Conservation (phyloP, 2,888 invertebrate species). For the Ormyrus rosae region DNA sequence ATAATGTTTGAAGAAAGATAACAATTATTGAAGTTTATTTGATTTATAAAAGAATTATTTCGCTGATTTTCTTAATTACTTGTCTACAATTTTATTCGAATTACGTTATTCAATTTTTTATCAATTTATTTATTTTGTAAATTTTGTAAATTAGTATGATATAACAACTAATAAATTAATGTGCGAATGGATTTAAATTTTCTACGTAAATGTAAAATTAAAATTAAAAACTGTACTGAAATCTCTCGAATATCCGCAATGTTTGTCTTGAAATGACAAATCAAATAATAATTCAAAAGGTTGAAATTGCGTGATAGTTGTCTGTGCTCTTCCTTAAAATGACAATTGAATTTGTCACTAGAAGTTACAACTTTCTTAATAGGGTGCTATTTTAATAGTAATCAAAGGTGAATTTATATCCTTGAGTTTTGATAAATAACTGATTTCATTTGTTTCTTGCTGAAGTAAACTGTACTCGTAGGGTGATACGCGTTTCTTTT, state of each 20-base stretch:
- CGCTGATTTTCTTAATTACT: too few relatives aligned
- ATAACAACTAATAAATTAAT: too few relatives aligned
- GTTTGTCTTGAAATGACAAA: not conserved
- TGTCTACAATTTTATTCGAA: too few relatives aligned
- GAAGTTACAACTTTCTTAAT: conserved; percentile 14
- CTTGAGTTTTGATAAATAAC: conserved; percentile 43
- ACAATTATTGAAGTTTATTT: too few relatives aligned
- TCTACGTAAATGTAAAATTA: too few relatives aligned
- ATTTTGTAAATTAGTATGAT: too few relatives aligned
- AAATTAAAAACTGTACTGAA: too few relatives aligned
- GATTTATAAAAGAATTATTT: too few relatives aligned
- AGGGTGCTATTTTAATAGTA: conserved; percentile 27
- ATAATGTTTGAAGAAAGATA: too few relatives aligned
- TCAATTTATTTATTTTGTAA: too few relatives aligned
- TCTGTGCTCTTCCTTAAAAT: conserved; percentile 34
- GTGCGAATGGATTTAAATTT: too few relatives aligned
- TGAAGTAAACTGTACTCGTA: conserved; percentile 20
- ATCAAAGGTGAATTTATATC: conserved; percentile 21
- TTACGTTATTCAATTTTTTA: too few relatives aligned
- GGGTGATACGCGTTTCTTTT: conserved; percentile 22
- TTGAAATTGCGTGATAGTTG: conserved; percentile 19
- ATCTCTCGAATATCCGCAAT: not conserved
- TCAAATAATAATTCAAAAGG: not conserved
- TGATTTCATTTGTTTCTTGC: conserved; percentile 52
- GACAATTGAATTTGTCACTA: conserved; percentile 13